phyloP scores from a whole-genome alignment of 2,797 vertebrate species.

The Sebastes variabilis region DNA sequence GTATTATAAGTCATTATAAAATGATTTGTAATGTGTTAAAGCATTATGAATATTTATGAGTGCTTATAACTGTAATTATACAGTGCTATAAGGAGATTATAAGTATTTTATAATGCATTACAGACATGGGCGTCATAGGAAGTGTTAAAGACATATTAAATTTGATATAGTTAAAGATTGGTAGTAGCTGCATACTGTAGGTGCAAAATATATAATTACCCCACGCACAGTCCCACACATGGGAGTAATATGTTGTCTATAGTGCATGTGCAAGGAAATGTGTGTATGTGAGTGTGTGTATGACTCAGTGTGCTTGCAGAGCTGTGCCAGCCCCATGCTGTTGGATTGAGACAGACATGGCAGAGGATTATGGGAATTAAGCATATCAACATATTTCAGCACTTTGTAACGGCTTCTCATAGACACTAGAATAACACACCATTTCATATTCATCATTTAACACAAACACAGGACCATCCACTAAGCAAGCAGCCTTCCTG shows the following conservation, averaged over 20 bases:
- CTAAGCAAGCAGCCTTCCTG: conserved; percentile 53
- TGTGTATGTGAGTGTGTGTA: background rate
- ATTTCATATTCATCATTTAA: conserved; percentile 71
- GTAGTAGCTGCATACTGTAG: background rate
- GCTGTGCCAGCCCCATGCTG: conserved; percentile 28
- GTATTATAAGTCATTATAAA: background rate
- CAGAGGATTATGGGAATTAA: conserved; percentile 52
- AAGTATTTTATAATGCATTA: background rate
- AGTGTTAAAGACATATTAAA: background rate
- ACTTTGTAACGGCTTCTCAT: conserved; percentile 33
- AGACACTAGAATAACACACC: conserved; percentile 67
- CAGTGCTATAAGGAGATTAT: no score
- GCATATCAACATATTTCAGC: conserved; percentile 44
- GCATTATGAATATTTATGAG: no score
- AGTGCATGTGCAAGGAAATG: background rate
- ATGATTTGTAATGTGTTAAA: background rate
- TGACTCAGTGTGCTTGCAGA: background rate
- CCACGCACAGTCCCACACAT: background rate
- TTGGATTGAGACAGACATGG: conserved; percentile 37
- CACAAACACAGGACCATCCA: conserved; percentile 56
- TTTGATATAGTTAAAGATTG: background rate
- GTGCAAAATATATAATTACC: background rate
- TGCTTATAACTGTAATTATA: no score
- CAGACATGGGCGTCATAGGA: background rate
- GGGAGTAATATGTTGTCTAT: background rate